Evolutionary conservation across 2,113 vertebrate species (phyloP).

Genomic region (Brachirus orientalis): DNA sequence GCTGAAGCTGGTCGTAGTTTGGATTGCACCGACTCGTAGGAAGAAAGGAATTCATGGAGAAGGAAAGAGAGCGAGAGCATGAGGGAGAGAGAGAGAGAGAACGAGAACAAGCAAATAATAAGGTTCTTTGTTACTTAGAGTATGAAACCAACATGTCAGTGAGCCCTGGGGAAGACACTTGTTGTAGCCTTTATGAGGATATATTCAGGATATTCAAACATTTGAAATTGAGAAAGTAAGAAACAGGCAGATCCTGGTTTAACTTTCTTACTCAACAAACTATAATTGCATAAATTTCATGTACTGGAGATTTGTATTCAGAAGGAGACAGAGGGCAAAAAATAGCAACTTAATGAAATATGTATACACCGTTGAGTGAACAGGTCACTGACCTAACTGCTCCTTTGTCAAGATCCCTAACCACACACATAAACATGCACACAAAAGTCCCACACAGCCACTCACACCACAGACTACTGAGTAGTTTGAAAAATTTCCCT

Average conservation of each 20-base stretch:
- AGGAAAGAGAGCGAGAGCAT: neutral
- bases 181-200: slow-evolving; percentile 11
- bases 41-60: slow-evolving; percentile 38
- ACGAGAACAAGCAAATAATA: slow-evolving; percentile 44
- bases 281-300: slow-evolving; percentile 8
- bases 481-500: slow-evolving; percentile 3
- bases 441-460: slow-evolving; percentile 4
- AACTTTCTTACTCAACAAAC: neutral
- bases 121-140: slow-evolving; percentile 45
- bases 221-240: slow-evolving; percentile 7
- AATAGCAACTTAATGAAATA: slow-evolving; percentile 58
- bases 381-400: slow-evolving; percentile 47
- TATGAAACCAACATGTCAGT: slow-evolving; percentile 15
- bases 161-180: slow-evolving; percentile 25
- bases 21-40: slow-evolving; percentile 36
- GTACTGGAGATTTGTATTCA: slow-evolving; percentile 20
- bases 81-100: slow-evolving; percentile 8
- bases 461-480: slow-evolving; percentile 5
- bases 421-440: slow-evolving; percentile 11
- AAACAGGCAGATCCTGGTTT: slow-evolving; percentile 3
- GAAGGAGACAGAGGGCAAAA: slow-evolving; percentile 22
- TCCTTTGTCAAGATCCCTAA: slow-evolving; percentile 26
- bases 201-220: slow-evolving; percentile 15
- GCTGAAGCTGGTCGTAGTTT: slow-evolving; percentile 66
- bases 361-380: slow-evolving; percentile 41